These are phyloP conservation scores for Echeneis naucrates DNA, from an alignment of 2,797 vertebrate genomes.

Conservation along the genomic window DNA sequence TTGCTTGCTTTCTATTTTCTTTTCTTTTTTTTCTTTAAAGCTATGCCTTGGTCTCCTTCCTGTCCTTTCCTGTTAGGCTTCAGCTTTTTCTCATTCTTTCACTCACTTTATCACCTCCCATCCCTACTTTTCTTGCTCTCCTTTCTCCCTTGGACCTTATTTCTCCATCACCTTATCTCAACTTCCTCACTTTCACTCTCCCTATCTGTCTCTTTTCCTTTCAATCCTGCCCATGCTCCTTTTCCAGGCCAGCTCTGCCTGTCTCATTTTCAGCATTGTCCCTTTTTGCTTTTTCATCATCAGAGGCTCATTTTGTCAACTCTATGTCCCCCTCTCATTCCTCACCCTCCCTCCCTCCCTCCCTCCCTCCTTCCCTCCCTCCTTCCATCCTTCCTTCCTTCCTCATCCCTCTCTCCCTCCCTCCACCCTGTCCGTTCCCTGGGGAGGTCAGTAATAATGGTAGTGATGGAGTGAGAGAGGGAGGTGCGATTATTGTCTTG, in stretches of 20 bases:
- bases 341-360: slow-evolving; percentile 66
- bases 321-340: slow-evolving; percentile 61
- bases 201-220: slow-evolving; percentile 30
- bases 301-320: slow-evolving; percentile 77
- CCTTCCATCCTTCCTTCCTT: slow-evolving; percentile 59
- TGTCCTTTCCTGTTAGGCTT: slow-evolving; percentile 46
- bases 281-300: slow-evolving; percentile 75
- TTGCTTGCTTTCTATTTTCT: slow-evolving; percentile 15
- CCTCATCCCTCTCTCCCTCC: slow-evolving; percentile 69
- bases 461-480: slow-evolving; percentile 93
- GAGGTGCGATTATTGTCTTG: slow-evolving; percentile 96
- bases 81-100: slow-evolving; percentile 45
- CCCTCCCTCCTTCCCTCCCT: slow-evolving; percentile 59
- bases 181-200: slow-evolving; percentile 43
- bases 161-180: slow-evolving; percentile 64
- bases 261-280: slow-evolving; percentile 60
- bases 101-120: slow-evolving; percentile 42
- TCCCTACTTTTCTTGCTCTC: slow-evolving; percentile 42
- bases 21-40: slow-evolving; percentile 6
- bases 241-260: slow-evolving; percentile 54
- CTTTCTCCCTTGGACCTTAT: slow-evolving; percentile 48
- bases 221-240: slow-evolving; percentile 20
- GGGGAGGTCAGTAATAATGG: slow-evolving; percentile 95
- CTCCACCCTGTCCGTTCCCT: slow-evolving; percentile 80
- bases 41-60: slow-evolving; percentile 28